These are phyloP conservation scores for Andricus curvator DNA, from an alignment of 2,888 invertebrate species.

Conservation along the genomic window DNA sequence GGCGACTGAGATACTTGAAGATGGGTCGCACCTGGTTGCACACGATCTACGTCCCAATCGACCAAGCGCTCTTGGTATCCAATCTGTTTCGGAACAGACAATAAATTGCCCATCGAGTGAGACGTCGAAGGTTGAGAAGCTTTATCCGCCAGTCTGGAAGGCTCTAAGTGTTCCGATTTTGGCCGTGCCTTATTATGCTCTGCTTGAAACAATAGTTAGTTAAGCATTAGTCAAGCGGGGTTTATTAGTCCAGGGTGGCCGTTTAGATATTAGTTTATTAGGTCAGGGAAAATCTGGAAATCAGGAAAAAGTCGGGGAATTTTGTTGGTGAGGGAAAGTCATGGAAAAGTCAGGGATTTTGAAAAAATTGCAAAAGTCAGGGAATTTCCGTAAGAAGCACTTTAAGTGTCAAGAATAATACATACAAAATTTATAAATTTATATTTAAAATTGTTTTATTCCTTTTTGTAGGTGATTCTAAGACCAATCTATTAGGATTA, in stretches of 20 bases:
- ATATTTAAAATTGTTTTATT: too few relatives aligned
- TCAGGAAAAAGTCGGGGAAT: too few relatives aligned
- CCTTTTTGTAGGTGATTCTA: too few relatives aligned
- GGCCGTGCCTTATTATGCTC: slow-evolving; percentile 73
- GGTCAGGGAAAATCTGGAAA: too few relatives aligned
- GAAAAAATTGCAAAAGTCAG: too few relatives aligned
- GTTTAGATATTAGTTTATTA: too few relatives aligned
- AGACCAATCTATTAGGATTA: too few relatives aligned
- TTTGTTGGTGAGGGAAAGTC: too few relatives aligned
- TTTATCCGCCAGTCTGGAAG: slow-evolving; percentile 63
- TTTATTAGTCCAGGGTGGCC: slow-evolving; percentile 2
- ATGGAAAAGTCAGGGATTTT: too few relatives aligned
- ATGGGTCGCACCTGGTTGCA: slow-evolving; percentile 64
- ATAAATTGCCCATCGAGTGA: slow-evolving; percentile 75
- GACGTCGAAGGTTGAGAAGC: slow-evolving; percentile 71
- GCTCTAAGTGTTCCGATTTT: slow-evolving; percentile 75
- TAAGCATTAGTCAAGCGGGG: slow-evolving; percentile 67
- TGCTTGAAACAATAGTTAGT: slow-evolving; percentile 72
- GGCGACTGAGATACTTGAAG: slow-evolving; percentile 56
- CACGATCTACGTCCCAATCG: slow-evolving; percentile 71
- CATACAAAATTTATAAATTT: too few relatives aligned
- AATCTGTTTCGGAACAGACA: slow-evolving; percentile 69
- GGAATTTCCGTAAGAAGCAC: too few relatives aligned
- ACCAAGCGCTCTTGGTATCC: slow-evolving; percentile 71
- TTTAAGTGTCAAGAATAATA: too few relatives aligned